Evolutionary conservation across 1,140 invertebrate species (phyloP), one percentile per base, ranked within the genome.

Genomic region (Drosophila sturtevanti): DNA sequence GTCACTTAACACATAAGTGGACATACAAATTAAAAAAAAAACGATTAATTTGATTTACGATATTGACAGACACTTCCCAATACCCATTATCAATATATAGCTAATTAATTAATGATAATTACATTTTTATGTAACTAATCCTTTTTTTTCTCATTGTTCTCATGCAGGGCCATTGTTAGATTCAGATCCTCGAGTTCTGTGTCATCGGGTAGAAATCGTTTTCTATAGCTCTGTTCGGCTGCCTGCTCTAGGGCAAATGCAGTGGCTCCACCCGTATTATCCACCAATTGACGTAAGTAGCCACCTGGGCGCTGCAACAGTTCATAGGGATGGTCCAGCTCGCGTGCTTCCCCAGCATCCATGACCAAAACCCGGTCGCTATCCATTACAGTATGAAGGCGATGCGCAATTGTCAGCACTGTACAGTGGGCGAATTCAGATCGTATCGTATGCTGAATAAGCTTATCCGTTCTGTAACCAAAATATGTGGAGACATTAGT

Each of bases 331-430:
- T 94, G 93, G 60, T 95, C 96, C 86, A 95, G 96, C 92, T 97
- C 96, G 11, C 92, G 92, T 0, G 92, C 90, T 59, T 95, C 93
- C 91, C 96, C 94, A 0, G 86, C 91, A 74, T 96, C 94, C 93
- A 97, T 94, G 0, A 96, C 95, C 81, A 97, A 92, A 68, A 97
- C 94, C 65, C 94, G 93, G 81, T 95, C 95, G 72, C 94, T 95
- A 84, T 97, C 96, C 94, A 98, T 95, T 44, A 98, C 96, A 0
- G 96, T 97, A 77, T 96, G 95, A 9, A 97, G 92, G 37, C 96
- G 93, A 92, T 97, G 96, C 11, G 97, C 96, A 76, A 97, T 97
- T 0, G 96, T 97, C 10, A 97, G 92, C 10, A 97, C 95, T 0
- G 97, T 97, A 64, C 95, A 95, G 62, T 94, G 90, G 0, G 91